Conservation (phyloP, 2,888 invertebrate species). For the Chrysolina oricalcia region DNA sequence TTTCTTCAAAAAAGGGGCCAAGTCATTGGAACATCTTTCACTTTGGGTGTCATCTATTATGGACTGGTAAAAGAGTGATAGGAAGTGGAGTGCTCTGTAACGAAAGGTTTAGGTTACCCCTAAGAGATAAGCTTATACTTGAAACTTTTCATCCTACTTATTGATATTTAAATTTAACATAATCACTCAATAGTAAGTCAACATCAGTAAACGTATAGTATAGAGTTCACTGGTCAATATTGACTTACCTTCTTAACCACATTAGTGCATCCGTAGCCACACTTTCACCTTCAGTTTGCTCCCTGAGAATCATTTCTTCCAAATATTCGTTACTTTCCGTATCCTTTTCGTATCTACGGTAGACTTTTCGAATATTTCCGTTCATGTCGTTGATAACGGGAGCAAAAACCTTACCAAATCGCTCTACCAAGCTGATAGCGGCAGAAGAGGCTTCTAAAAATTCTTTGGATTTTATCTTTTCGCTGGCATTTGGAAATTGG, state of each 20-base stretch:
- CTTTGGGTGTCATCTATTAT: slow-evolving; percentile 73
- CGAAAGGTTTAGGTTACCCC: neutral
- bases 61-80: slow-evolving; percentile 76
- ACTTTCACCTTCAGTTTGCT: slow-evolving; percentile 74
- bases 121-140: too few species aligned
- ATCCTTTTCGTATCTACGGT: slow-evolving; percentile 74
- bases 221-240: too few species aligned
- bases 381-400: slow-evolving; percentile 85
- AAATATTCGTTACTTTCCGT: slow-evolving; percentile 75
- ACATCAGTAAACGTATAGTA: too few species aligned
- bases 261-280: slow-evolving; percentile 78
- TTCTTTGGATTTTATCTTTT: slow-evolving; percentile 59
- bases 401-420: slow-evolving; percentile 82
- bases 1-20: slow-evolving; percentile 77
- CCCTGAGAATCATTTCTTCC: slow-evolving; percentile 80
- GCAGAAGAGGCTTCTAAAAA: slow-evolving; percentile 60
- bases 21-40: slow-evolving; percentile 72
- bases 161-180: too few species aligned
- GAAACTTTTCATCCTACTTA: too few species aligned
- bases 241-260: slow-evolving; percentile 82
- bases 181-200: too few species aligned
- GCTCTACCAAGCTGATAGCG: slow-evolving; percentile 73
- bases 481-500: slow-evolving; percentile 53
- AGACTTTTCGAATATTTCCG: slow-evolving; percentile 84
- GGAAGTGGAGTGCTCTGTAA: slow-evolving; percentile 78